Percentiles rank a stretch among this genome's conserved stretches.
phyloP scores from a whole-genome alignment of 2,888 invertebrate species.

The Litoditis marina region DNA sequence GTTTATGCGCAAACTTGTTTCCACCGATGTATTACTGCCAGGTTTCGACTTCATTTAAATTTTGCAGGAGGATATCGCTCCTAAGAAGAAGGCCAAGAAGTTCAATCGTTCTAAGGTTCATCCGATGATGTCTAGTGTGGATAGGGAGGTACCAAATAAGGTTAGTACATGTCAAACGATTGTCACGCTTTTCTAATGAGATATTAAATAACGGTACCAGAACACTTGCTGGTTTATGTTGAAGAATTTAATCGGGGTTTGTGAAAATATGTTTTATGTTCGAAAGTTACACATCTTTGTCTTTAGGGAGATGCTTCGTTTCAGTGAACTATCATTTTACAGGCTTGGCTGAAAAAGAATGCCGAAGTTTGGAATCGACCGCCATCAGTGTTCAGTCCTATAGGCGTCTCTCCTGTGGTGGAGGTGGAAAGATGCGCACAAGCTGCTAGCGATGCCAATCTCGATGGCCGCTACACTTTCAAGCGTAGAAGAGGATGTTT shows the following conservation, averaged over 20 bases:
- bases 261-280: no score
- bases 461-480: slow-evolving; percentile 47
- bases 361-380: slow-evolving; percentile 52
- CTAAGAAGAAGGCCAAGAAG: slow-evolving; percentile 12
- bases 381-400: slow-evolving; percentile 31
- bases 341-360: slow-evolving; percentile 51
- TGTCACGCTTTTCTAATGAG: neutral
- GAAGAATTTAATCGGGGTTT: no score
- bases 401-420: slow-evolving; percentile 20
- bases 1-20: no score
- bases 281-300: no score
- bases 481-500: slow-evolving; percentile 42
- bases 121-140: slow-evolving; percentile 7
- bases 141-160: slow-evolving; percentile 16
- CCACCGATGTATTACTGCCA: no score
- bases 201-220: no score
- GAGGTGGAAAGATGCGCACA: slow-evolving; percentile 14
- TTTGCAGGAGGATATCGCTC: slow-evolving; percentile 8
- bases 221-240: no score
- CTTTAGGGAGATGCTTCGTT: no score
- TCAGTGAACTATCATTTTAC: no score
- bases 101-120: slow-evolving; percentile 2
- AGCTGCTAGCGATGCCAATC: slow-evolving; percentile 20
- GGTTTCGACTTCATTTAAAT: neutral
- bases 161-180: neutral